Conservation (phyloP, 1,140 invertebrate species). For the Megalopta genalis region DNA sequence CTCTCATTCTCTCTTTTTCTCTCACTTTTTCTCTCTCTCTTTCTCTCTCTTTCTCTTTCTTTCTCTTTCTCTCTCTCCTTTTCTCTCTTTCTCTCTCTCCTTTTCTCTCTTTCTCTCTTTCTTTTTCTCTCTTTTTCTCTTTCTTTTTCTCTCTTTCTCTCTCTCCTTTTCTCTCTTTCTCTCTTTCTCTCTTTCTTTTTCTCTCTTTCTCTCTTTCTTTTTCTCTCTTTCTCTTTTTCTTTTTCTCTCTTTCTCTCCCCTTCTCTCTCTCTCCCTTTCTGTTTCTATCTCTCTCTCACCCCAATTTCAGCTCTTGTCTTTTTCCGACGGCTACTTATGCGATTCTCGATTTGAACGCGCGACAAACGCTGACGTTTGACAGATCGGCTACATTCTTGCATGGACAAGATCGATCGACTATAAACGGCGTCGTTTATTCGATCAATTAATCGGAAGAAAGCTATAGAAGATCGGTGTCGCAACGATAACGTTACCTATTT, state of each 20-base stretch:
- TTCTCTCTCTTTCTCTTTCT: constrained; percentile 40
- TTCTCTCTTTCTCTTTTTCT: background rate
- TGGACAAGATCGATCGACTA: background rate
- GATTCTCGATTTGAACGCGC: background rate
- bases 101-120: background rate
- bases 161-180: no score
- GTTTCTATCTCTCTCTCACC: no score
- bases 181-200: no score
- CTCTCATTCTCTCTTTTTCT: background rate
- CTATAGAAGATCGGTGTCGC: background rate
- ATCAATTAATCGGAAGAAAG: background rate
- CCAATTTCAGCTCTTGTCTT: background rate
- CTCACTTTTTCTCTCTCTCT: background rate
- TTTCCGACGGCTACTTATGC: constrained; percentile 47
- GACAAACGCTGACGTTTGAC: background rate
- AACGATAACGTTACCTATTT: background rate
- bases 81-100: no score
- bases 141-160: no score
- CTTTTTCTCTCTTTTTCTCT: constrained; percentile 51
- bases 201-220: background rate
- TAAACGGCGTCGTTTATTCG: constrained; percentile 2
- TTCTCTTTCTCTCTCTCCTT: no score
- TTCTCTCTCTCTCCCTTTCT: no score
- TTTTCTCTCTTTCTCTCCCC: constrained; percentile 25
- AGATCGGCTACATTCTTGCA: background rate